Percentiles rank a stretch among this genome's conserved stretches.
Evolutionary conservation across 2,113 vertebrate genomes (phyloP).

Genomic region (Chlamydotis undulata): DNA sequence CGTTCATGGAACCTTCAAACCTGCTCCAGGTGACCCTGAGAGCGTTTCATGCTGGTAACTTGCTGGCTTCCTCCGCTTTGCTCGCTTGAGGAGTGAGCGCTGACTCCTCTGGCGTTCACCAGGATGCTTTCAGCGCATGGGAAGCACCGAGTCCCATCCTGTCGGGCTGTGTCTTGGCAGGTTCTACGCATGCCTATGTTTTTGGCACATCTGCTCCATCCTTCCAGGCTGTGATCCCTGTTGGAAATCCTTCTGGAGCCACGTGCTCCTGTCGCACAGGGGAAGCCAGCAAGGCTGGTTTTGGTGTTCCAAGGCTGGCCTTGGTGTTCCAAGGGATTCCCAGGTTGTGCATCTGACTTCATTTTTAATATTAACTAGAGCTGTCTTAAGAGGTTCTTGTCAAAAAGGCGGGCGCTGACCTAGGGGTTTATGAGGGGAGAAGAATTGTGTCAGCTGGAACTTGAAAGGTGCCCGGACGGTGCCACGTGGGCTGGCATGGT

Average conservation of each 20-base stretch:
- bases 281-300: not conserved
- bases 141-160: not conserved
- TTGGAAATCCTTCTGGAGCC: not conserved
- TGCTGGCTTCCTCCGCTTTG: not conserved
- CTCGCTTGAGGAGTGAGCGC: not conserved
- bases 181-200: not conserved
- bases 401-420: not conserved
- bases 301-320: not conserved
- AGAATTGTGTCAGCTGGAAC: not conserved
- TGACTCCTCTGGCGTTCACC: not conserved
- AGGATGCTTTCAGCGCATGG: not conserved
- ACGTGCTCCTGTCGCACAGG: accelerated
- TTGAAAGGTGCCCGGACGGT: not conserved
- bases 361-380: not conserved
- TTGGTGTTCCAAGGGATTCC: not conserved
- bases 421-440: not conserved
- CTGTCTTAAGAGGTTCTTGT: not conserved
- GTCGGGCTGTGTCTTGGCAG: not conserved
- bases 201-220: not conserved
- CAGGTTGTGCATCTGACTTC: not conserved
- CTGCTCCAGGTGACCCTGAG: not conserved
- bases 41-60: not conserved
- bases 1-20: not conserved
- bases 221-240: not conserved
- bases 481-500: accelerated